phyloP scores from a whole-genome alignment of 2,113 vertebrate species.

The Rattus rattus region DNA sequence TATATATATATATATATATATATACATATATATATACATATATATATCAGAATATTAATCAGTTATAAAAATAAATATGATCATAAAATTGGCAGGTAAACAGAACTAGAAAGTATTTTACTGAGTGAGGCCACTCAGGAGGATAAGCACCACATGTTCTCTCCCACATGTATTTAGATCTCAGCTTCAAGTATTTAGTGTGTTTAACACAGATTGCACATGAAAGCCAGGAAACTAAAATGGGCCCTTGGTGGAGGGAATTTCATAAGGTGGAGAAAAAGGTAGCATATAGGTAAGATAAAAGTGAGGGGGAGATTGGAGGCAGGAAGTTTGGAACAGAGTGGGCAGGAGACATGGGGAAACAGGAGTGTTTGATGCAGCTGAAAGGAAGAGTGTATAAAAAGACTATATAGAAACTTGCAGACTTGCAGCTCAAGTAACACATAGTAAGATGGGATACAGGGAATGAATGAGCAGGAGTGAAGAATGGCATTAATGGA shows the following conservation, averaged over 20 bases:
- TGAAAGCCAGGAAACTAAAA: background rate
- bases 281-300: background rate
- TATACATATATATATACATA: background rate
- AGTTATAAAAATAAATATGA: background rate
- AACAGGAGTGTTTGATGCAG: background rate
- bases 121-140: background rate
- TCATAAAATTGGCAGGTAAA: background rate
- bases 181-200: background rate
- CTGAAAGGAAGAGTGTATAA: background rate
- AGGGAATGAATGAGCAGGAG: background rate
- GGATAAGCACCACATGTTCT: background rate
- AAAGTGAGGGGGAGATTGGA: background rate
- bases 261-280: background rate
- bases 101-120: background rate
- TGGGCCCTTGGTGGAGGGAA: too few species aligned
- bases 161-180: background rate
- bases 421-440: background rate
- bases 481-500: too few species aligned
- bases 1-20: background rate
- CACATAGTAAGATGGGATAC: background rate
- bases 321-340: background rate
- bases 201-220: background rate
- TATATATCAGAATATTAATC: background rate
- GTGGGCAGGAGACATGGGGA: background rate
- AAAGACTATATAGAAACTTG: background rate